Evolutionary conservation across 2,113 vertebrate species (phyloP).

Genomic region (Cheirogaleus medius): DNA sequence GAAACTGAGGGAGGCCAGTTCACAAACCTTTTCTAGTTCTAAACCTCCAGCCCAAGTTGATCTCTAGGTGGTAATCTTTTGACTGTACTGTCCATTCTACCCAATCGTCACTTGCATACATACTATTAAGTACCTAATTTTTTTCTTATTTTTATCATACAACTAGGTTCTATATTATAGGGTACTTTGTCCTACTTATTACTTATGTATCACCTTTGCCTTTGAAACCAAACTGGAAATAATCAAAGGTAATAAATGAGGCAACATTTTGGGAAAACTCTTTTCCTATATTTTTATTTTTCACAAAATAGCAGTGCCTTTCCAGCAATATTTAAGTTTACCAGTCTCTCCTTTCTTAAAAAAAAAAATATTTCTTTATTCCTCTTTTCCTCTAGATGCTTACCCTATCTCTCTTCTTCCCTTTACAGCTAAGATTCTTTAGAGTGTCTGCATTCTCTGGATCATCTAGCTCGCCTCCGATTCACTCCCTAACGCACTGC

Average conservation of each 20-base stretch:
- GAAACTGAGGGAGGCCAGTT: background rate
- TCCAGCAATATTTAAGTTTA: background rate
- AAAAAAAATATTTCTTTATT: background rate
- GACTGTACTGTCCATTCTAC: background rate
- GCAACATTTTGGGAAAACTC: background rate
- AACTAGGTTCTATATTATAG: background rate
- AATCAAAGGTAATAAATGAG: background rate
- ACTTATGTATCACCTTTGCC: background rate
- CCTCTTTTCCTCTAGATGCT: background rate
- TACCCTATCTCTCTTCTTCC: background rate
- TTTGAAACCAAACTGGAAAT: background rate
- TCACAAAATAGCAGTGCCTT: background rate
- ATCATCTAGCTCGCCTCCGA: background rate
- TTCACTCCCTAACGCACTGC: background rate
- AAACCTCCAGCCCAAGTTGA: background rate
- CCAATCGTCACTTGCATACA: background rate
- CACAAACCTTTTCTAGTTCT: background rate
- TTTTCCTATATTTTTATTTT: constrained; percentile 2
- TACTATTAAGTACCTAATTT: background rate
- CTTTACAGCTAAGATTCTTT: background rate
- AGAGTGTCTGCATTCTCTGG: background rate
- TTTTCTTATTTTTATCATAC: background rate
- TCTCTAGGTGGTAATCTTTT: background rate
- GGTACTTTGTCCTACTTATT: background rate
- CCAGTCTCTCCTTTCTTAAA: background rate